Base-by-base conservation (phyloP, 1,140 invertebrate genomes). In the Sinella curviseta region DNA sequence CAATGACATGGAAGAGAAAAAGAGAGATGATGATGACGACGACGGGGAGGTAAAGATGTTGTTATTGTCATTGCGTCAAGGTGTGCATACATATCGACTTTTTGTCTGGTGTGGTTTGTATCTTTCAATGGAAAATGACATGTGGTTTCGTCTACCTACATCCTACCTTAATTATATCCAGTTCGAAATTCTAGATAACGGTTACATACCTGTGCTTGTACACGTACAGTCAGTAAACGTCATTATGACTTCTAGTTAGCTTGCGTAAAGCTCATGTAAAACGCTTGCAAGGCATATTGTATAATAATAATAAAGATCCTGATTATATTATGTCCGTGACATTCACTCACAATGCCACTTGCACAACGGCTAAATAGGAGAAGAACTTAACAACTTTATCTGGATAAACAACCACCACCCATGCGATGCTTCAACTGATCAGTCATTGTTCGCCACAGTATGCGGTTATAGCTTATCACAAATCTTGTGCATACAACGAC, bases 351-450 rank as follows among this genome's bases (percentile, higher is more conserved):
- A 48, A 48, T 48, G 39, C 39, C n/a, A n/a, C n/a, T n/a, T n/a
- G n/a, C n/a, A n/a, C n/a, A n/a, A n/a, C n/a, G n/a, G n/a, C n/a
- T n/a, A n/a, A n/a, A n/a, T n/a, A n/a, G n/a, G n/a, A n/a, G n/a
- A n/a, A n/a, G n/a, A n/a, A n/a, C n/a, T 60, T 60, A 60, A 60
- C 57, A 60, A 60, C 57, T 60, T 60, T 60, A 60, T 60, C 57
- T 60, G 57, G 57, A 26, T n/a, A 26, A 4, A 48, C 39, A 8
- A 48, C 39, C 39, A 60, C 57, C 57, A 60, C 57, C 57, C 57
- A 60, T 60, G 14, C n/a, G n/a, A n/a, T 60, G 8, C 57, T 26
- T 17, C 12, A n/a, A 26, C 24, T 60, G 12, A 60, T 60, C 57
- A 17, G 24, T n/a, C 24, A 60, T 60, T 60, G 57, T 60, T 60